Conservation (phyloP, 2,797 vertebrate species). For the Trachops cirrhosus region DNA sequence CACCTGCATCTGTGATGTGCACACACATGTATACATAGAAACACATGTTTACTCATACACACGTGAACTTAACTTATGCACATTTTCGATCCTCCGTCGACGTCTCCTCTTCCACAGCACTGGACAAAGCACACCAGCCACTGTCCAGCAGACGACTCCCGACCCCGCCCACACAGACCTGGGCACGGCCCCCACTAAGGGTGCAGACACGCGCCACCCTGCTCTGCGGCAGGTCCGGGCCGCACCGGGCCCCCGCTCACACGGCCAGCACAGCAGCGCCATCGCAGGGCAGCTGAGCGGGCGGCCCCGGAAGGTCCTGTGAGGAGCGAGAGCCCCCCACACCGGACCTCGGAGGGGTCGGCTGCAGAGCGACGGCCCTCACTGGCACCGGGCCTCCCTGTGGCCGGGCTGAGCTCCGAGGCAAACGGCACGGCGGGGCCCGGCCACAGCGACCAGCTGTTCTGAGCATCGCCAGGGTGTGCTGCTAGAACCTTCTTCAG, state of each 20-base stretch:
- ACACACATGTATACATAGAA: rapidly evolving
- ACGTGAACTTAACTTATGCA: background rate
- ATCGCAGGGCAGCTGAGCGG: rapidly evolving
- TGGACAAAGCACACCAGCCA: background rate
- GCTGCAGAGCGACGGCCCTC: background rate
- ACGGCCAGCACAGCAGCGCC: rapidly evolving
- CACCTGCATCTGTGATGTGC: background rate
- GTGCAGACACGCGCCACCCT: too few relatives aligned
- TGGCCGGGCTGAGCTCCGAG: background rate
- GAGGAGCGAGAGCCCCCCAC: background rate
- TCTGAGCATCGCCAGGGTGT: background rate
- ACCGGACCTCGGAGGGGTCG: background rate
- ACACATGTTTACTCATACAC: background rate
- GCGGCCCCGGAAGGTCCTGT: background rate
- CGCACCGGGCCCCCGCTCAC: background rate
- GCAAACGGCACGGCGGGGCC: background rate
- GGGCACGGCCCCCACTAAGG: background rate
- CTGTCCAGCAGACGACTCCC: background rate
- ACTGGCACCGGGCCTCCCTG: background rate
- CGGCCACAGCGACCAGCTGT: background rate
- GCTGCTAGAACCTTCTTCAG: background rate
- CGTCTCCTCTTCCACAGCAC: background rate
- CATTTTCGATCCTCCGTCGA: background rate
- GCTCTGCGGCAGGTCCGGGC: too few relatives aligned
- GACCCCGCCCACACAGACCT: background rate